phyloP scores from a whole-genome alignment of 1,140 invertebrate species.

The Dysdera silvatica region DNA sequence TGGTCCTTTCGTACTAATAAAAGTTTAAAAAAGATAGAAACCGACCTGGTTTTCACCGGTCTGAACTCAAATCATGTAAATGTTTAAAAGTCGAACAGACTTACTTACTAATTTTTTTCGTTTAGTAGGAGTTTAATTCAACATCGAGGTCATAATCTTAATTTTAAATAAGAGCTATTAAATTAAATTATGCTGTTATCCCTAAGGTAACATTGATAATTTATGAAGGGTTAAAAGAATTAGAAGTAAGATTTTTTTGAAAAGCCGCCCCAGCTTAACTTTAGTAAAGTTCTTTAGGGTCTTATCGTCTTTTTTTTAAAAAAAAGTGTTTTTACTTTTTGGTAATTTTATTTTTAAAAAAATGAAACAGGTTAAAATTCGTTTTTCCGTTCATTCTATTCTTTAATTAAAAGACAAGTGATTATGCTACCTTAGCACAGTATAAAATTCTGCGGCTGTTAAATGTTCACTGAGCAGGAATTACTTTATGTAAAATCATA shows the following conservation, averaged over 20 bases:
- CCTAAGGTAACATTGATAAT: constrained; percentile 64
- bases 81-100: constrained; percentile 69
- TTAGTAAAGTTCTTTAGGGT: constrained; percentile 54
- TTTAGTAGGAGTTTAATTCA: constrained; percentile 60
- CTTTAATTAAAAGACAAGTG: constrained; percentile 59
- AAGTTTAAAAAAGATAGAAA: constrained; percentile 57
- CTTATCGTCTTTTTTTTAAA: constrained; percentile 55
- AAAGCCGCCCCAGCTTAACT: constrained; percentile 44
- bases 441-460: constrained; percentile 57
- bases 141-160: constrained; percentile 68
- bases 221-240: constrained; percentile 47
- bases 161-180: constrained; percentile 55
- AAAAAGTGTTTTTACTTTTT: constrained; percentile 56
- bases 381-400: constrained; percentile 59
- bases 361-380: constrained; percentile 50
- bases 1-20: constrained; percentile 60
- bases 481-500: constrained; percentile 54
- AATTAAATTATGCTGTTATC: constrained; percentile 63
- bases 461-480: constrained; percentile 56
- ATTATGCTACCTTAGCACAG: constrained; percentile 65
- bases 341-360: constrained; percentile 43
- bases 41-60: constrained; percentile 64
- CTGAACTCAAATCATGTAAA: constrained; percentile 70
- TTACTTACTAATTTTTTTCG: constrained; percentile 53
- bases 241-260: constrained; percentile 39